These are phyloP conservation scores for Galaxea fascicularis DNA, from an alignment of 92 coral and sea anemone species.

Conservation along the genomic window DNA sequence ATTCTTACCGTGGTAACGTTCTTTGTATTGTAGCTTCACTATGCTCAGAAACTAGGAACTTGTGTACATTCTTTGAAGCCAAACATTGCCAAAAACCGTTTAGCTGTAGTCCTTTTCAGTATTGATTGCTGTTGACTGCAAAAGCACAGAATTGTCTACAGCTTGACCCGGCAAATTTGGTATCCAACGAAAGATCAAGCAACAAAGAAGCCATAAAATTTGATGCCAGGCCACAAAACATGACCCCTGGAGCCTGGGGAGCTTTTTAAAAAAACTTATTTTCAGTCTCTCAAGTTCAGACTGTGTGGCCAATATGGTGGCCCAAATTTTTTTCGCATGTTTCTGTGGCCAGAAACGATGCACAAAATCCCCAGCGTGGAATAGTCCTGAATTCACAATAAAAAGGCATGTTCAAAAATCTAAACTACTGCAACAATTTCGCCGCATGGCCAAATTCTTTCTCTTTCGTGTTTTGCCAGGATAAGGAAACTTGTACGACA, in stretches of 20 bases:
- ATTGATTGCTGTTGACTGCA: slow-evolving; percentile 10
- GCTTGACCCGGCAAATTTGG: slow-evolving; percentile 24
- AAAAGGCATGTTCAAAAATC: slow-evolving; percentile 7
- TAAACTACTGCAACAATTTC: background rate
- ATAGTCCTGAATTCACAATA: slow-evolving; percentile 7
- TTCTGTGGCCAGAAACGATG: slow-evolving; percentile 17
- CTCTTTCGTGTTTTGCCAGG: slow-evolving; percentile 14
- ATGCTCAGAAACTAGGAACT: background rate
- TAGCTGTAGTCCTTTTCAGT: slow-evolving; percentile 18
- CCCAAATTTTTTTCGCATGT: background rate
- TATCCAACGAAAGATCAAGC: slow-evolving; percentile 19
- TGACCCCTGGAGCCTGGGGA: slow-evolving; percentile 36
- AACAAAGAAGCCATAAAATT: slow-evolving; percentile 3
- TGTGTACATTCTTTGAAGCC: slow-evolving; percentile 6
- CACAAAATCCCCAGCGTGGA: slow-evolving; percentile 33
- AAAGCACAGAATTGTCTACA: slow-evolving; percentile 13
- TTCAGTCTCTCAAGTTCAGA: slow-evolving; percentile 30
- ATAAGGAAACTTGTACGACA: slow-evolving; percentile 13
- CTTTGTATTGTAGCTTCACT: background rate
- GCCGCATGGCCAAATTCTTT: slow-evolving; percentile 5
- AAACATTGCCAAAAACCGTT: no score
- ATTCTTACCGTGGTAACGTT: slow-evolving; percentile 18
- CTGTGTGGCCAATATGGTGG: slow-evolving; percentile 40
- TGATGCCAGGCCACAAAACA: slow-evolving; percentile 18
- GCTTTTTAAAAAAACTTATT: slow-evolving; percentile 30